Conservation (phyloP, 2,113 vertebrate species). For the Heliornis fulica region DNA sequence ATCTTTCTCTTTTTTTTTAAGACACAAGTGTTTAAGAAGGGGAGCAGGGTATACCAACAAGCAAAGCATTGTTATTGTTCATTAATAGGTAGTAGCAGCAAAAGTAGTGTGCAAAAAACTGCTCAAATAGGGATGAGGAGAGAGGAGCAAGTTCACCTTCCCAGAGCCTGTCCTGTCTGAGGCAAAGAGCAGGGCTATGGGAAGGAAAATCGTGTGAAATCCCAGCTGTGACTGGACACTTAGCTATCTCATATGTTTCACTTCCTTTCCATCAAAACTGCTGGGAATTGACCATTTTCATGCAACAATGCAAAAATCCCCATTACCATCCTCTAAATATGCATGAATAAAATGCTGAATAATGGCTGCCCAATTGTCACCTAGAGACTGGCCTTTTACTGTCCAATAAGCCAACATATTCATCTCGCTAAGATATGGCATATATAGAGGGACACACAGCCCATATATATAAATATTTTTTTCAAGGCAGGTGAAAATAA, state of each 20-base stretch:
- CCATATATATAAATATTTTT: slow-evolving; percentile 24
- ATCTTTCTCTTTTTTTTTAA: too few species aligned
- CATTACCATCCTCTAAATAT: slow-evolving; percentile 99
- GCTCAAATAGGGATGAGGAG: slow-evolving; percentile 29
- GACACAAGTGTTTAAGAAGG: neutral
- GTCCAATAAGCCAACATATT: slow-evolving; percentile 96
- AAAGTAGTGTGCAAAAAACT: slow-evolving; percentile 69
- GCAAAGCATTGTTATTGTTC: too few species aligned
- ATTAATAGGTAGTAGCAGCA: slow-evolving; percentile 59
- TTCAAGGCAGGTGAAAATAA: slow-evolving; percentile 79
- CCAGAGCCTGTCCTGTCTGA: slow-evolving; percentile 35
- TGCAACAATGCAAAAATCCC: slow-evolving; percentile 98
- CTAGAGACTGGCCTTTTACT: slow-evolving; percentile 93
- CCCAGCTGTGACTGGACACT: slow-evolving; percentile 73
- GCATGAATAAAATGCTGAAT: slow-evolving; percentile 95
- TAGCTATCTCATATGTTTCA: slow-evolving; percentile 74
- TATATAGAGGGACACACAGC: slow-evolving; percentile 80
- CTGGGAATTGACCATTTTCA: slow-evolving; percentile 90
- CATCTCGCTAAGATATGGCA: slow-evolving; percentile 86
- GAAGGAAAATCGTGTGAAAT: slow-evolving; percentile 68
- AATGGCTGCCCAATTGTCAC: slow-evolving; percentile 88
- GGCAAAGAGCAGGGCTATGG: slow-evolving; percentile 25
- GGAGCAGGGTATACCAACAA: neutral
- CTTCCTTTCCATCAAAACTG: slow-evolving; percentile 82
- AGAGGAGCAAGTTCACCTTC: slow-evolving; percentile 26